Percentiles rank a stretch among this genome's conserved stretches.
Evolutionary conservation across 2,797 vertebrate species (phyloP).

Genomic region (Arvicola amphibius): DNA sequence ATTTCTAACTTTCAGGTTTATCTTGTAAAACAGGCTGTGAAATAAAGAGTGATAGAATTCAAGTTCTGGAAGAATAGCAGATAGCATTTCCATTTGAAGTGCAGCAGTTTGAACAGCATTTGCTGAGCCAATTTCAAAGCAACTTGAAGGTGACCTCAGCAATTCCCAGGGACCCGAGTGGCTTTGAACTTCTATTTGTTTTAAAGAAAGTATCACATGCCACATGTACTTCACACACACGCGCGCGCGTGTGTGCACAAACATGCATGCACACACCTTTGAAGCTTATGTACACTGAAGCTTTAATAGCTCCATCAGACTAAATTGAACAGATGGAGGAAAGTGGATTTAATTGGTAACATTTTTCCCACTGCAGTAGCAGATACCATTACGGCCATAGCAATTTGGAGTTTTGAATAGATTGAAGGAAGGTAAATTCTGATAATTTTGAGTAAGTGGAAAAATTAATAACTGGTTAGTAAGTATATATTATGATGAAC

Average conservation of each 20-base stretch:
- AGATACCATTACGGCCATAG: not conserved
- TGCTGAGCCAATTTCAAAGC: slow-evolving; percentile 47
- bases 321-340: not conserved
- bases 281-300: slow-evolving; percentile 21
- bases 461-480: not conserved
- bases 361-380: not conserved
- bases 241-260: not conserved
- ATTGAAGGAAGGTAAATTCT: not conserved
- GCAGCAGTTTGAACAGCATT: not conserved
- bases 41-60: slow-evolving; percentile 42
- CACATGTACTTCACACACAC: slow-evolving; percentile 25
- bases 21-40: slow-evolving; percentile 37
- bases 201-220: slow-evolving; percentile 57
- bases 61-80: not conserved
- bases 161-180: slow-evolving; percentile 35
- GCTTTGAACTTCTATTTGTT: slow-evolving; percentile 76
- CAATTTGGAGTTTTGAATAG: not conserved
- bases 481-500: not conserved
- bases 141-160: slow-evolving; percentile 6
- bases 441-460: not conserved
- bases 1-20: slow-evolving; percentile 79
- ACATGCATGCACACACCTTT: not conserved
- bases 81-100: slow-evolving; percentile 61
- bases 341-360: not conserved
- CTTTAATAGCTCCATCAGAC: not conserved